Conservation (phyloP, 2,888 invertebrate species). For the Anoplius nigerrimus region DNA sequence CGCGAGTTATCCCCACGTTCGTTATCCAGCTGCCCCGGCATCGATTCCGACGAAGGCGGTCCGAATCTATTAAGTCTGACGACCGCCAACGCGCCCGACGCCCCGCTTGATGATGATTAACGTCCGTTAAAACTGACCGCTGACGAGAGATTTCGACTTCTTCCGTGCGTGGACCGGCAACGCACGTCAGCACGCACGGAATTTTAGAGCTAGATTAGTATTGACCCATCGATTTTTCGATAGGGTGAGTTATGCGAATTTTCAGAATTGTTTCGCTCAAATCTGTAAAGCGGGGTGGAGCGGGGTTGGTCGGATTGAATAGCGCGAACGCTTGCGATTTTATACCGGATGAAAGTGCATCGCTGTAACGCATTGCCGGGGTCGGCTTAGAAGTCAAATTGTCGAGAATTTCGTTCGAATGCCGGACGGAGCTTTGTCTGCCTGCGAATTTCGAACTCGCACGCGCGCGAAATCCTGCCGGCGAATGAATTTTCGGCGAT, state of each 20-base stretch:
- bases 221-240: too few species aligned
- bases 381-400: conserved; percentile 42
- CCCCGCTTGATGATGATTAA: not conserved
- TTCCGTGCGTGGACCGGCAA: too few species aligned
- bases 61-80: too few species aligned
- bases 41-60: conserved; percentile 21
- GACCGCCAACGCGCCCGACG: conserved; percentile 5
- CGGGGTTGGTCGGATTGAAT: conserved; percentile 21
- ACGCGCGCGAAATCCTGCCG: not conserved
- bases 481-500: not conserved
- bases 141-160: too few species aligned
- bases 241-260: too few species aligned
- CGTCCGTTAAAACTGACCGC: too few species aligned
- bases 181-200: too few species aligned
- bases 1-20: not conserved
- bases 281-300: too few species aligned
- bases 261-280: too few species aligned
- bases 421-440: conserved; percentile 23
- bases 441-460: conserved; percentile 23
- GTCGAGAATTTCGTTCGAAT: conserved; percentile 48
- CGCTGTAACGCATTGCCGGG: conserved; percentile 17
- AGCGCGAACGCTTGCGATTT: conserved; percentile 45
- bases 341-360: conserved; percentile 26
- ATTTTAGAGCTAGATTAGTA: too few species aligned
- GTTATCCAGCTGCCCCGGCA: not conserved